phyloP scores from a whole-genome alignment of 1,140 invertebrate genomes.

The Epicauta chinensis region DNA sequence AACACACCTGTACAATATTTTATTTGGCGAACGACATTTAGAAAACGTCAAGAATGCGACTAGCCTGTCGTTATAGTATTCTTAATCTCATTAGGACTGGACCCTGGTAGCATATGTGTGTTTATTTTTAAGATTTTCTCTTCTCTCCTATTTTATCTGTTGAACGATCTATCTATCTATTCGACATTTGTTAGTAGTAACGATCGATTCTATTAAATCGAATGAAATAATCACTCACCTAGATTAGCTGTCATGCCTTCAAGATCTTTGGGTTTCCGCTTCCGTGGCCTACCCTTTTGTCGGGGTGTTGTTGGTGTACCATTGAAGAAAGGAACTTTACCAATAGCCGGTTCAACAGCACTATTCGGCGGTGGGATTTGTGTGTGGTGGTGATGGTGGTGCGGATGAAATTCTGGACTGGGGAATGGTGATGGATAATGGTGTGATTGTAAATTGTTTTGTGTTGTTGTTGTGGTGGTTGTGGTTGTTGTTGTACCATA shows the following conservation, averaged over 20 bases:
- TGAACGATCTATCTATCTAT: too few relatives aligned
- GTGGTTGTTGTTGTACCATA: conserved; percentile 35
- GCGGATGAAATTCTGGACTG: conserved; percentile 50
- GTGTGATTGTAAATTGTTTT: conserved; percentile 32
- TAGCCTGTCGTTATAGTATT: conserved; percentile 8
- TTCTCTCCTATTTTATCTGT: too few relatives aligned
- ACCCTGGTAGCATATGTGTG: neutral
- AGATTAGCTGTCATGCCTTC: conserved; percentile 78
- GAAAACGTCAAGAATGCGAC: conserved; percentile 2
- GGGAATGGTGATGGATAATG: conserved; percentile 52
- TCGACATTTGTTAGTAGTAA: too few relatives aligned
- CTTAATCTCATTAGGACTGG: conserved; percentile 5
- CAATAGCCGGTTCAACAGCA: conserved; percentile 36
- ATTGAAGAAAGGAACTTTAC: conserved; percentile 61
- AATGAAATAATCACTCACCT: conserved; percentile 50
- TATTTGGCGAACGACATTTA: conserved; percentile 17
- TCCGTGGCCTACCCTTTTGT: conserved; percentile 87
- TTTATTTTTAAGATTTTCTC: neutral
- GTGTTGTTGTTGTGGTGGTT: conserved; percentile 10
- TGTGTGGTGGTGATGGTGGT: conserved; percentile 42
- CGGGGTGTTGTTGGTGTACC: conserved; percentile 62
- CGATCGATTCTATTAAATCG: too few relatives aligned
- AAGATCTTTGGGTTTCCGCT: conserved; percentile 83
- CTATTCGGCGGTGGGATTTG: conserved; percentile 33
- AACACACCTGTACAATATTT: conserved; percentile 3